A percentile compares a stretch with the other conserved stretches of the same genome.
phyloP scores from a whole-genome alignment of 1,140 invertebrate genomes.

The Scaptomyza hsui region DNA sequence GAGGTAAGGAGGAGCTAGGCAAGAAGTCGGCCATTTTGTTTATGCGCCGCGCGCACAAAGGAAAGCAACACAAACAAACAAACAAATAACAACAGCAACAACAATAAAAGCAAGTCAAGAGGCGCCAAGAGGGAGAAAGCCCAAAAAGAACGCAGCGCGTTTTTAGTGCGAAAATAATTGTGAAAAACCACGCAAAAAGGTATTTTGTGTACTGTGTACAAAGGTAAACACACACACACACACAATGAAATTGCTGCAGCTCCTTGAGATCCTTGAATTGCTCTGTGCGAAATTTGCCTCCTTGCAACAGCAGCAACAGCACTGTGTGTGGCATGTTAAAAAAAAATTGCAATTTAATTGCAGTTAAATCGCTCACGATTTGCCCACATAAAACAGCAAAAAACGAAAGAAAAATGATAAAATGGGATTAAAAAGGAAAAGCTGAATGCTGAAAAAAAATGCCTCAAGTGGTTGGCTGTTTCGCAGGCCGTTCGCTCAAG shows the following conservation, averaged over 20 bases:
- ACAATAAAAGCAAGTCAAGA: slow-evolving; percentile 67
- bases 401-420: slow-evolving; percentile 25
- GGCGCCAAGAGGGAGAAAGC: slow-evolving; percentile 52
- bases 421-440: slow-evolving; percentile 13
- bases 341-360: slow-evolving; percentile 78
- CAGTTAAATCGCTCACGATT: slow-evolving; percentile 76
- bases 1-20: slow-evolving; percentile 21
- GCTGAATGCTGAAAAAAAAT: slow-evolving; percentile 25
- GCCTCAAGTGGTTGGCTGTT: slow-evolving; percentile 51
- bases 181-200: slow-evolving; percentile 58
- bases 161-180: slow-evolving; percentile 81
- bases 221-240: slow-evolving; percentile 59
- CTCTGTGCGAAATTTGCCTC: slow-evolving; percentile 63
- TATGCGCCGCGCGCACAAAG: slow-evolving; percentile 70
- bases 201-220: slow-evolving; percentile 47
- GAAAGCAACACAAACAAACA: slow-evolving; percentile 59
- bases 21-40: slow-evolving; percentile 78
- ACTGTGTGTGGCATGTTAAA: slow-evolving; percentile 60
- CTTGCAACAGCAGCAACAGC: slow-evolving; percentile 30
- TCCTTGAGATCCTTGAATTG: slow-evolving; percentile 17
- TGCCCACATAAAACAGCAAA: slow-evolving; percentile 48
- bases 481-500: slow-evolving; percentile 71
- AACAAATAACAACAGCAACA: no score
- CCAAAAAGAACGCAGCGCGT: slow-evolving; percentile 42
- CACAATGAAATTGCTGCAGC: slow-evolving; percentile 47